Percentiles rank a stretch among this genome's conserved stretches.
These are phyloP conservation scores for Iselma pallidipennis DNA, from an alignment of 2,888 invertebrate species.

Conservation along the genomic window DNA sequence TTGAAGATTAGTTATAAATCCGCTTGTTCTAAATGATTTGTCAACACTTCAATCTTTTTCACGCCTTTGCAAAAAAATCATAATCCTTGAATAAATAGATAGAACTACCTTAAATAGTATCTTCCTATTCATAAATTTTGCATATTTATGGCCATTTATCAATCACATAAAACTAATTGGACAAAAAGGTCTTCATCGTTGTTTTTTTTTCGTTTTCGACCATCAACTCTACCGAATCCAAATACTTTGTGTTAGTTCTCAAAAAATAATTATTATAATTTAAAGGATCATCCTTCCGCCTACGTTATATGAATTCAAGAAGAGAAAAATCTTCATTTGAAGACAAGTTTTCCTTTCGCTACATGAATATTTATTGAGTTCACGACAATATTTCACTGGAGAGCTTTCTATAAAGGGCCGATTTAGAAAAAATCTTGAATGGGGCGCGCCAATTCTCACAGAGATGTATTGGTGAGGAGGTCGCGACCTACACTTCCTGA, in stretches of 20 bases:
- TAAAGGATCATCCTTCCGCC: neutral
- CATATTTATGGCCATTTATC: neutral
- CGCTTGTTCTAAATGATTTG: neutral
- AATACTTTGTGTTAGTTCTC: neutral
- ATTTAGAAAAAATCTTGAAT: constrained; percentile 1
- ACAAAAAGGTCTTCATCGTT: too few relatives aligned
- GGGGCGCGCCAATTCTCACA: constrained; percentile 26
- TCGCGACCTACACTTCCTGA: constrained; percentile 28
- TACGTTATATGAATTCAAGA: neutral
- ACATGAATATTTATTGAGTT: neutral
- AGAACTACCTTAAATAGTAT: neutral
- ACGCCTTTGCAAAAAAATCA: neutral
- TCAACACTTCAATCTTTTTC: neutral
- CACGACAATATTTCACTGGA: neutral
- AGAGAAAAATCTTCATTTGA: neutral
- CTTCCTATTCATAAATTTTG: neutral
- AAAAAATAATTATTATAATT: neutral
- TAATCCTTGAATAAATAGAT: neutral
- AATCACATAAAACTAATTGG: too few relatives aligned
- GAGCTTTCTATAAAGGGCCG: constrained; percentile 1
- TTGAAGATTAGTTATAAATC: too few relatives aligned
- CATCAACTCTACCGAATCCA: neutral
- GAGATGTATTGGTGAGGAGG: constrained; percentile 20
- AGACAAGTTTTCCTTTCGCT: neutral
- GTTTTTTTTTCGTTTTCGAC: neutral